Percentiles rank a stretch among this genome's conserved stretches.
Evolutionary conservation across 2,113 vertebrate genomes (phyloP).

Genomic region (Thamnophis sirtalis): DNA sequence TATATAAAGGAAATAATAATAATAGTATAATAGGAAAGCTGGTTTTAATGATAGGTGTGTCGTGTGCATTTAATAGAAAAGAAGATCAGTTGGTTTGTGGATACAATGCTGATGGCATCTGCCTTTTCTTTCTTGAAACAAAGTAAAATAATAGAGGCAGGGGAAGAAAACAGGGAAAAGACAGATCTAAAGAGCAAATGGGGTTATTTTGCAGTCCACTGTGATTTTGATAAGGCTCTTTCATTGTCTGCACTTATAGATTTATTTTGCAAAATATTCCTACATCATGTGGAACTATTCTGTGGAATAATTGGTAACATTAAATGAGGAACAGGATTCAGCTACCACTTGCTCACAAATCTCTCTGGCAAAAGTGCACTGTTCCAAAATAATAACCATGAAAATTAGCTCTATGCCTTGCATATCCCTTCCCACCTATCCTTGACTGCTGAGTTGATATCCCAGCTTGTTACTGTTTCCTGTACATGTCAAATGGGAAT

Average conservation of each 20-base stretch:
- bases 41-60: slow-evolving; percentile 46
- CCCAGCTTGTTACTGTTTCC: neutral
- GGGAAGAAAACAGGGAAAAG: neutral
- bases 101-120: neutral
- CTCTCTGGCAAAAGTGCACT: neutral
- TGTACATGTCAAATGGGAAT: neutral
- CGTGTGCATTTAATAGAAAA: slow-evolving; percentile 38
- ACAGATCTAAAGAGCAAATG: neutral
- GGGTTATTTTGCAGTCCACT: neutral
- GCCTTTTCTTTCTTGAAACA: slow-evolving; percentile 9
- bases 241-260: neutral
- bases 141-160: slow-evolving; percentile 14
- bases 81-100: slow-evolving; percentile 21
- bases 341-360: neutral
- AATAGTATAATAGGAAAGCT: slow-evolving; percentile 30
- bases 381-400: neutral
- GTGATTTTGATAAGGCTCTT: neutral
- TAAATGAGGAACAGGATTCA: neutral
- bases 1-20: slow-evolving; percentile 57
- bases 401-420: neutral
- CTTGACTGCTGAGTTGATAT: neutral
- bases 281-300: neutral
- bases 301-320: neutral
- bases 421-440: neutral
- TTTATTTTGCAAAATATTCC: neutral